Evolutionary conservation across 2,113 vertebrate species (phyloP), one percentile per base, ranked within the genome.

Genomic region (Puffinus mauretanicus): DNA sequence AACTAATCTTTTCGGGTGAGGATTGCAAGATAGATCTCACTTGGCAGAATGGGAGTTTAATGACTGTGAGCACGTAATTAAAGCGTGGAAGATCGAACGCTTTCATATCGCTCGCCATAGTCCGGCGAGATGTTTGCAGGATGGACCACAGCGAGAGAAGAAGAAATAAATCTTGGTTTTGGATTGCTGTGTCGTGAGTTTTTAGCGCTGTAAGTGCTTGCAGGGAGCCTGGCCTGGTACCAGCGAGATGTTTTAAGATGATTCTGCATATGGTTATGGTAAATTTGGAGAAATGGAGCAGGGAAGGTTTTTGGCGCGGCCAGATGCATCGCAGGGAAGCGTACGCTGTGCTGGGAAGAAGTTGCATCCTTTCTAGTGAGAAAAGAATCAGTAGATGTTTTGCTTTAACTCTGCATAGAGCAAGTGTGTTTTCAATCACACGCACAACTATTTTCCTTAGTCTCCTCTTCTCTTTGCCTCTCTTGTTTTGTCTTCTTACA

Each of bases 401-500:
- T 57, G 73, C 52, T 92, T 84, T 52, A 84, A 42, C 70, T 91
- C 72, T 2, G 66, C 2, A 0, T 13, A 38, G 40, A 44, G 40
- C 26, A 44, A 70, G 81, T 46, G 66, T 91, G 90, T 86, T 83
- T 93, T 73, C 80, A 95, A 88, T 88, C 93, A 87, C 83, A 27
- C 3, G 9, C 42, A 7, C 21, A 64, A 24, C n/a, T 7, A 11
- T 60, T 82, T 72, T 44, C 89, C 65, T 34, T 38, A 13, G 42
- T 55, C 92, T 86, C 71, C 91, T 95, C 72, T 90, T 51, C 82
- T 46, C 86, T 67, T 65, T 58, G 67, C 83, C 38, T 84, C 72
- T 34, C 86, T 77, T 84, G 81, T 96, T 96, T 91, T 94, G 87
- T 95, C 81, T 88, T 86, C 65, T 40, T 75, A 3, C 42, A 27